Conservation (phyloP, 2,113 vertebrate genomes). For the Felis catus region DNA sequence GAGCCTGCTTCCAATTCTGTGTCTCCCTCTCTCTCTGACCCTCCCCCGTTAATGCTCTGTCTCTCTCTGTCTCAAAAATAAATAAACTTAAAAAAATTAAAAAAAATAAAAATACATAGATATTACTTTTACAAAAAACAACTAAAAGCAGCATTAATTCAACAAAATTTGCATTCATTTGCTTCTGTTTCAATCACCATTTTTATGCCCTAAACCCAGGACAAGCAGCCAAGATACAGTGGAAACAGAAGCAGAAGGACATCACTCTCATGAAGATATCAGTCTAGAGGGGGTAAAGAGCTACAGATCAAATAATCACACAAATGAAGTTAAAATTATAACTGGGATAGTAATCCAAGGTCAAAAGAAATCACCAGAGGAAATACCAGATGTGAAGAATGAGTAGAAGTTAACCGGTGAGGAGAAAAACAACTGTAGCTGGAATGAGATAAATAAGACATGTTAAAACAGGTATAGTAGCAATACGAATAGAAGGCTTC, state of each 20-base stretch:
- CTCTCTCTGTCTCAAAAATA: no score
- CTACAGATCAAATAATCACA: background rate
- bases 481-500: background rate
- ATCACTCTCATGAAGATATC: background rate
- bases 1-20: no score
- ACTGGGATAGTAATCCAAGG: background rate
- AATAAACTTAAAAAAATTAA: no score
- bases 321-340: background rate
- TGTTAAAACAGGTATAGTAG: background rate
- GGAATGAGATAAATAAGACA: background rate
- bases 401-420: background rate
- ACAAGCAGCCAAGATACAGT: background rate
- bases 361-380: background rate
- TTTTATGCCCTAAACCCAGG: background rate
- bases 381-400: background rate
- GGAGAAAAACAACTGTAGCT: background rate
- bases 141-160: background rate
- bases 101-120: background rate
- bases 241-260: background rate
- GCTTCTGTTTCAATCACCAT: background rate
- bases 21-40: no score
- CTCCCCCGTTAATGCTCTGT: no score
- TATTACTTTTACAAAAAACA: background rate
- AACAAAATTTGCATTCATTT: background rate
- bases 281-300: background rate